Base-by-base conservation (phyloP, 1,140 invertebrate species). In the Lepidurus arcticus region DNA sequence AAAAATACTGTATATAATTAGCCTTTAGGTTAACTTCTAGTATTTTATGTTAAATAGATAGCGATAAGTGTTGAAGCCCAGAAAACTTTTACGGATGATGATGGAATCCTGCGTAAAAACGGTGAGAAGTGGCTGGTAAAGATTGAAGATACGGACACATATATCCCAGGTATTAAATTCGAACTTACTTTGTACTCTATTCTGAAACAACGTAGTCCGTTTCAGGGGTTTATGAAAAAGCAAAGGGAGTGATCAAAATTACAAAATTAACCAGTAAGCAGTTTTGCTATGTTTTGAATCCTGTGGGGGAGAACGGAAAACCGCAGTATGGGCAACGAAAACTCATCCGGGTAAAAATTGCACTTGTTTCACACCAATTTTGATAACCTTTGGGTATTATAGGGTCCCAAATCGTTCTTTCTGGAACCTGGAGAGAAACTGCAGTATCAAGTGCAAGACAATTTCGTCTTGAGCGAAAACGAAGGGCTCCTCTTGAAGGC, bases 71-170 rank as follows among this genome's bases (percentile, higher is more conserved):
- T 88, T 81, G 81, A 83, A 44, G 84, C 87, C 9, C 77, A 84
- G 16, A 83, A 83, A 78, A 87, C 86, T 73, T 88, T 87, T 81
- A 85, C 81, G 73, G 87, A 88, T 84, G 84, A 85, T 73, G 85
- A 85, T 82, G 84, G 83, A 13, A 82, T 85, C 7, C 79, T 79
- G 2, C 79, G 87, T n/a, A 87, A 87, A 80, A 87, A 86, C 82
- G 87, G 87, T 42, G 87, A 88, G 80, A 87, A 88, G 81, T 88
- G 87, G 87, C 79, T 88, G 42, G 85, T 88, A 26, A 87, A 84
- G 47, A 82, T 86, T 79, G 79, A 80, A 3, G 86, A 86, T 77
- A 85, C 85, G 42, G 87, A 88, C 80, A 85, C 85, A n/a, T 87
- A 87, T 80, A 88, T 88, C 78, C 87, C 87, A 34, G 83, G 84